Conservation (phyloP, 2,113 vertebrate genomes). For the Rutilus rutilus region DNA sequence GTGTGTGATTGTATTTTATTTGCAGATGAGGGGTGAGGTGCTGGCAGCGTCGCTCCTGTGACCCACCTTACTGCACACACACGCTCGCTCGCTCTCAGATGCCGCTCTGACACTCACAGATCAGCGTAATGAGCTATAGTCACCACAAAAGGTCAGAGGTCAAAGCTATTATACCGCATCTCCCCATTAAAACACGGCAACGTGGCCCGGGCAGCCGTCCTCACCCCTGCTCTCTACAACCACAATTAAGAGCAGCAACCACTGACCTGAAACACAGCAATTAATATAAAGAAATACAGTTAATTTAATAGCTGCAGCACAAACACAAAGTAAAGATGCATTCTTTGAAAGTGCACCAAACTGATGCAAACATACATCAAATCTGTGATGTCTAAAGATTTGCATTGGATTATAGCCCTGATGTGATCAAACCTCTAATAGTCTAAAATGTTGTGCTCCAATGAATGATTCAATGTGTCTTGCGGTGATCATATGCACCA, state of each 20-base stretch:
- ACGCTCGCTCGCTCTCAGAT: constrained; percentile 20
- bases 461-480: neutral
- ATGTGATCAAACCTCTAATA: neutral
- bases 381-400: neutral
- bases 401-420: neutral
- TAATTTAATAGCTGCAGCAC: constrained; percentile 17
- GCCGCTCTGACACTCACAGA: constrained; percentile 67
- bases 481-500: neutral
- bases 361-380: neutral
- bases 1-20: constrained; percentile 41
- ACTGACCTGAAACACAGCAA: constrained; percentile 50
- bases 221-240: constrained; percentile 56
- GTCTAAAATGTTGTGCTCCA: neutral
- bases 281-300: constrained; percentile 41
- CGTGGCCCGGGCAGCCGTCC: constrained; percentile 53
- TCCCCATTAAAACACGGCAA: constrained; percentile 69
- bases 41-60: neutral
- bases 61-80: constrained; percentile 39
- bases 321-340: constrained; percentile 18
- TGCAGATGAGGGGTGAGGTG: constrained; percentile 36
- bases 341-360: neutral
- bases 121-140: constrained; percentile 74
- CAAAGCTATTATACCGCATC: constrained; percentile 73
- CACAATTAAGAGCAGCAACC: constrained; percentile 64
- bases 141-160: constrained; percentile 75